Evolutionary conservation across 1,140 invertebrate species (phyloP).

Genomic region (Brachystomella parvula): DNA sequence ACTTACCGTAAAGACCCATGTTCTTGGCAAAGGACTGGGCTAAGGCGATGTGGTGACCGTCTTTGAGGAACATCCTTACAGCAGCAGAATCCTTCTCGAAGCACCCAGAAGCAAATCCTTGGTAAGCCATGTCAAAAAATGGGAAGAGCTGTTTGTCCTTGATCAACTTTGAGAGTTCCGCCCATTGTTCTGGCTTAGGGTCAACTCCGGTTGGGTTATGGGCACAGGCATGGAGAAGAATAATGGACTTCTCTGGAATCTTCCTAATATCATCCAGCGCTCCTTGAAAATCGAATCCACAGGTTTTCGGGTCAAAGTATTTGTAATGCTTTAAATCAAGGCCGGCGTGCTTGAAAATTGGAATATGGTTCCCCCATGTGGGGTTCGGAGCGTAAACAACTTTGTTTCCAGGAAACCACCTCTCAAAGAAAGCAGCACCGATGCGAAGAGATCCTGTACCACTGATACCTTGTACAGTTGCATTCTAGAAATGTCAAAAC

Average conservation of each 20-base stretch:
- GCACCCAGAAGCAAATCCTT: constrained; percentile 89
- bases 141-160: constrained; percentile 81
- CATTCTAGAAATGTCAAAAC: constrained; percentile 51
- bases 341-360: constrained; percentile 84
- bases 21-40: constrained; percentile 98
- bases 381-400: constrained; percentile 88
- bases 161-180: constrained; percentile 65
- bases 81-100: constrained; percentile 81
- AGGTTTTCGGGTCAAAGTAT: constrained; percentile 93
- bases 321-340: constrained; percentile 82
- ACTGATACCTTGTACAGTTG: constrained; percentile 80
- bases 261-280: constrained; percentile 87
- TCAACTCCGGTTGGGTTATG: constrained; percentile 99
- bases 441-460: constrained; percentile 94
- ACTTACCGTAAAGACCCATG: constrained; percentile 82
- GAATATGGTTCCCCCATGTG: constrained; percentile 96
- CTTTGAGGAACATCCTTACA: constrained; percentile 80
- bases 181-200: constrained; percentile 88
- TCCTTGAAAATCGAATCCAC: constrained; percentile 88
- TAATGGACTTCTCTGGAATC: constrained; percentile 85
- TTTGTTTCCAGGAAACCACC: constrained; percentile 76
- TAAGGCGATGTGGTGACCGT: constrained; percentile 82
- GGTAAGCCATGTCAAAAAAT: constrained; percentile 99
- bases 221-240: constrained; percentile 94
- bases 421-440: constrained; percentile 79